Conservation (phyloP, 2,113 vertebrate species). For the Gobiocypris rarus region DNA sequence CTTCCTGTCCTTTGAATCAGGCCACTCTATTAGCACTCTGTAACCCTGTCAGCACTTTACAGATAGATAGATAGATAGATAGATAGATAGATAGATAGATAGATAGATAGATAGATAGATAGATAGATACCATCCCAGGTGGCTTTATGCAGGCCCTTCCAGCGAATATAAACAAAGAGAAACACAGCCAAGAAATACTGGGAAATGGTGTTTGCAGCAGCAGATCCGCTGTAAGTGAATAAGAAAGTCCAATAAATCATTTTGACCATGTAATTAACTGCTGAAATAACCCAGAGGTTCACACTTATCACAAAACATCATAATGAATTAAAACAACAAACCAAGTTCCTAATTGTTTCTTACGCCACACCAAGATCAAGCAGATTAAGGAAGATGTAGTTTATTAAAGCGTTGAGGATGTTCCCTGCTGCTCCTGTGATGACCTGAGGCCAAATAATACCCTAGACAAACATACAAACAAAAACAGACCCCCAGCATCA, state of each 20-base stretch:
- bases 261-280: not conserved
- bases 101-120: not conserved
- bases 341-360: conserved; percentile 67
- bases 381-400: conserved; percentile 81
- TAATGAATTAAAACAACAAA: not conserved
- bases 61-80: not conserved
- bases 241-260: not conserved
- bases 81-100: not conserved
- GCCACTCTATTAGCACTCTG: too few relatives aligned
- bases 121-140: conserved; percentile 80
- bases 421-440: conserved; percentile 80
- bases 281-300: not conserved
- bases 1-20: too few relatives aligned
- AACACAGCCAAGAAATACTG: conserved; percentile 80
- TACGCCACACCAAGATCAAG: conserved; percentile 86
- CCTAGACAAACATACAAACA: conserved; percentile 78
- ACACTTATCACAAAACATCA: not conserved
- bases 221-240: conserved; percentile 79
- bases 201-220: conserved; percentile 84
- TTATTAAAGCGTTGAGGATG: conserved; percentile 83
- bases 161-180: conserved; percentile 79
- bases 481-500: not conserved
- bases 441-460: conserved; percentile 87
- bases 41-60: not conserved
- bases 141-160: conserved; percentile 78